These are phyloP conservation scores for Nephrotoma guestfalica DNA, from an alignment of 2,888 invertebrate species.

Conservation along the genomic window DNA sequence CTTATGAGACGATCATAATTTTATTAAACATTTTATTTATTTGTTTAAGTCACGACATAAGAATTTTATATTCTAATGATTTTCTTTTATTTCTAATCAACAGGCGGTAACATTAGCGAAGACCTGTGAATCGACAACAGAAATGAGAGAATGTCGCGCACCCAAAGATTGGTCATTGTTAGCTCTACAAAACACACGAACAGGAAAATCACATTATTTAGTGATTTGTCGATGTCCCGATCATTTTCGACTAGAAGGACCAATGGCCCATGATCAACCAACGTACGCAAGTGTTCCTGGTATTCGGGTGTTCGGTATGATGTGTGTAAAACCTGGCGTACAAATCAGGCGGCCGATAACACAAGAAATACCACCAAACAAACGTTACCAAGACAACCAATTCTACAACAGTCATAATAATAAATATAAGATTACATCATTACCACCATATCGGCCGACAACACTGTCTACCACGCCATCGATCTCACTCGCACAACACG, in stretches of 20 bases:
- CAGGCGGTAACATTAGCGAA: slow-evolving; percentile 77
- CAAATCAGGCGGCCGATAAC: slow-evolving; percentile 27
- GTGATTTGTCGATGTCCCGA: slow-evolving; percentile 86
- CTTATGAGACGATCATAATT: not conserved
- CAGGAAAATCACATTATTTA: slow-evolving; percentile 85
- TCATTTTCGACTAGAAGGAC: slow-evolving; percentile 57
- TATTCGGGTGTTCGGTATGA: slow-evolving; percentile 87
- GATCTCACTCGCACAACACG: slow-evolving; percentile 15
- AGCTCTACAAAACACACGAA: slow-evolving; percentile 80
- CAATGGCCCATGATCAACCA: slow-evolving; percentile 87
- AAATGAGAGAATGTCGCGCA: slow-evolving; percentile 76
- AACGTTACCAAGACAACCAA: slow-evolving; percentile 23
- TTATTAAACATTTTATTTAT: not conserved
- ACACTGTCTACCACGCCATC: slow-evolving; percentile 9
- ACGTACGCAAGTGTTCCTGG: slow-evolving; percentile 89
- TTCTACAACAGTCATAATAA: not conserved
- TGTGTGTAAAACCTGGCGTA: slow-evolving; percentile 55
- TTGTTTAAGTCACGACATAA: not conserved
- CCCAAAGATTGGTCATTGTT: slow-evolving; percentile 85
- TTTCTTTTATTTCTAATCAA: not conserved
- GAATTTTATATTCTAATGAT: not conserved
- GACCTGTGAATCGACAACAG: slow-evolving; percentile 84
- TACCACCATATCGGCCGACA: slow-evolving; percentile 20
- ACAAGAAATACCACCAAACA: slow-evolving; percentile 22
- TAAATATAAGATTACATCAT: slow-evolving; percentile 11